Base-by-base conservation (phyloP, 2,888 invertebrate genomes). In the Apodemia duryi region DNA sequence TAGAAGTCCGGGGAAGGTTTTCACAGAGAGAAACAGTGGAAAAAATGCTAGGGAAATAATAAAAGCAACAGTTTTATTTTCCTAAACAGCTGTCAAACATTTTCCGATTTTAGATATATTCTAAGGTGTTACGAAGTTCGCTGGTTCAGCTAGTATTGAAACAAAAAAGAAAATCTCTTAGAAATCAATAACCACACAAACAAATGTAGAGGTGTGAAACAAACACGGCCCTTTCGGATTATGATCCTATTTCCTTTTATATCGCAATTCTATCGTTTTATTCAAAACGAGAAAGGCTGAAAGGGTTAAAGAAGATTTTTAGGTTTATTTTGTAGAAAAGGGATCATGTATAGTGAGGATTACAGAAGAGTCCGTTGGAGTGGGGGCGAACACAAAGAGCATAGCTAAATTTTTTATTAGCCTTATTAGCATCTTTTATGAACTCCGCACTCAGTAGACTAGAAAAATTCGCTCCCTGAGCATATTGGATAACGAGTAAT, bases 201-300 rank as follows among this genome's bases (percentile, higher is more conserved):
- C 62, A 61, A 41, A 61, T 35, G 49, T 28, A 66, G 57, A 38
- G 5, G 51, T 62, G 54, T 60, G 60, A 61, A 51, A 83, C 83
- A 85, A 85, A 86, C 82, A 83, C 81, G 76, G 75, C 80, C 80
- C 79, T 78, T 77, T 76, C 75, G 81, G 83, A 85, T 85, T 86
- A 86, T 82, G 82, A 84, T 86, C 82, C 80, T 80, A 85, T 86
- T 85, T 85, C 81, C 78, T 35, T 84, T 82, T 82, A 81, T 77
- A 81, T 79, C 82, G 79, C 79, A 78, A 78, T 80, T 6, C 57
- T 76, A 81, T 81, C 74, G 81, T 79, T 52, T 52, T 52, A 84
- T 84, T 80, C 77, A 71, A 70, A 71, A 71, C 74, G 77, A 46
- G 13, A 57, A 57, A 57, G 6, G 54, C 28, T 57, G 75, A 70